These are phyloP conservation scores for Melanostoma scalare DNA, from an alignment of 2,888 invertebrate species.

Conservation along the genomic window DNA sequence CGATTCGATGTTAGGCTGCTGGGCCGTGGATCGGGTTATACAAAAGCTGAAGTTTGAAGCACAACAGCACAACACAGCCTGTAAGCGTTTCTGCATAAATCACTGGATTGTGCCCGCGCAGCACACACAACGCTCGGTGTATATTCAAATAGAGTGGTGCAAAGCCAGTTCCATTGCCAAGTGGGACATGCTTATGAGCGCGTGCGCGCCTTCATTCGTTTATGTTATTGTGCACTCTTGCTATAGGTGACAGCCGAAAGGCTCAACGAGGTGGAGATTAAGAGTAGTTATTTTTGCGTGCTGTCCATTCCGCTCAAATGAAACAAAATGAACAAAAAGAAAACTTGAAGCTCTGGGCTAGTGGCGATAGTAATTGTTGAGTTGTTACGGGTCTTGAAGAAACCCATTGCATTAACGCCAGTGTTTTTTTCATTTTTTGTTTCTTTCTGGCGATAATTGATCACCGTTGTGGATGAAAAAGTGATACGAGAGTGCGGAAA, in stretches of 20 bases:
- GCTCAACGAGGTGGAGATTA: constrained; percentile 67
- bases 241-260: constrained; percentile 66
- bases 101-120: constrained; percentile 45
- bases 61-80: constrained; percentile 48
- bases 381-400: constrained; percentile 21
- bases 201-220: constrained; percentile 66
- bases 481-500: constrained; percentile 38
- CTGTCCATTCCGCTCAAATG: constrained; percentile 44
- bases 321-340: constrained; percentile 1
- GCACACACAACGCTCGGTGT: constrained; percentile 31
- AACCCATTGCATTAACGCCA: constrained; percentile 64
- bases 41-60: constrained; percentile 53
- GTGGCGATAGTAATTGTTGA: constrained; percentile 23
- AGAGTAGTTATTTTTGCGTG: constrained; percentile 44
- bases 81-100: constrained; percentile 67
- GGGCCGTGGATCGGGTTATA: background rate
- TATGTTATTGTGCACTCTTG: constrained; percentile 16
- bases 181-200: constrained; percentile 68
- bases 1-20: background rate
- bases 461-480: constrained; percentile 52
- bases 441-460: constrained; percentile 46
- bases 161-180: constrained; percentile 59
- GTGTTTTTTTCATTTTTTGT: background rate
- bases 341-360: constrained; percentile 13
- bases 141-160: constrained; percentile 25